These are phyloP conservation scores for Hylomyscus alleni DNA, from an alignment of 2,797 vertebrate species.

Conservation along the genomic window DNA sequence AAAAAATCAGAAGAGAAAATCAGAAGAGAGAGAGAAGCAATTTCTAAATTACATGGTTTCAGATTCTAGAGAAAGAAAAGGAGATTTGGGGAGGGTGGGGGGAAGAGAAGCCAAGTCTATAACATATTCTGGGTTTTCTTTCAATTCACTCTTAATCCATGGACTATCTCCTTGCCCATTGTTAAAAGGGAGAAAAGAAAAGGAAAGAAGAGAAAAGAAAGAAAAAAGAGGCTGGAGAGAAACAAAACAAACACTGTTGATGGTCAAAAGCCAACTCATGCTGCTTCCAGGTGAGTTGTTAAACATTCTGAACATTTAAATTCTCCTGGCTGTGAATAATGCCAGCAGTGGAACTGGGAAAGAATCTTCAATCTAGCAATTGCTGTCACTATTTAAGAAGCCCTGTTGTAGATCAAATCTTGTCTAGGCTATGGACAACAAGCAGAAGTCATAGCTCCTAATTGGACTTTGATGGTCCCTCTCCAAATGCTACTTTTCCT, in stretches of 20 bases:
- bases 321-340: background rate
- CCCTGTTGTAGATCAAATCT: background rate
- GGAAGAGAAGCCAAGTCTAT: background rate
- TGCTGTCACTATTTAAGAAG: background rate
- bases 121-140: slow-evolving; percentile 41
- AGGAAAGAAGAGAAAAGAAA: background rate
- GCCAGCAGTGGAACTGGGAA: background rate
- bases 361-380: background rate
- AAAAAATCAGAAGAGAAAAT: too few relatives aligned
- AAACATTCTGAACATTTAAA: background rate
- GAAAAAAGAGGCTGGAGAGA: background rate
- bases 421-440: slow-evolving; percentile 32
- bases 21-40: slow-evolving; percentile 54
- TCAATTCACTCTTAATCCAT: slow-evolving; percentile 71
- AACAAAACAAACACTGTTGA: slow-evolving; percentile 36
- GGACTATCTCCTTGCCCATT: slow-evolving; percentile 16
- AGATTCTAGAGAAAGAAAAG: slow-evolving; percentile 69
- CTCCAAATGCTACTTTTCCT: background rate
- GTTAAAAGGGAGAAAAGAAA: background rate
- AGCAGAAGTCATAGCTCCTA: background rate
- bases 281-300: background rate
- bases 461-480: background rate
- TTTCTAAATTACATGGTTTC: slow-evolving; percentile 82
- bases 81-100: background rate
- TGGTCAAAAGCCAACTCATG: background rate